These are phyloP conservation scores for Rhabdornis inornatus DNA, from an alignment of 2,113 vertebrate species.

Conservation along the genomic window DNA sequence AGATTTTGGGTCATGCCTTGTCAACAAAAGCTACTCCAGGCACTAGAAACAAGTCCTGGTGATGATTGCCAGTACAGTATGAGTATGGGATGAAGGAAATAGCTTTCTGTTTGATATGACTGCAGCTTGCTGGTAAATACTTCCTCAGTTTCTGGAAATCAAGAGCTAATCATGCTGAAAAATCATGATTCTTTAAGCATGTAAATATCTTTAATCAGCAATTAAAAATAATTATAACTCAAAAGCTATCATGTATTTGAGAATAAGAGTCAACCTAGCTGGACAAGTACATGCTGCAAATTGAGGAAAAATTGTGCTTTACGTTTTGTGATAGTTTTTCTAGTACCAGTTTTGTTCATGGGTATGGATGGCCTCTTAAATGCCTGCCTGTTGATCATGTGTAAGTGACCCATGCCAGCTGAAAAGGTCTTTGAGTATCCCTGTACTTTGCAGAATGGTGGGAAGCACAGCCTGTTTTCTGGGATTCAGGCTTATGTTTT, in stretches of 20 bases:
- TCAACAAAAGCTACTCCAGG: not conserved
- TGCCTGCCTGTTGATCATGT: not conserved
- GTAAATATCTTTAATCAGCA: conserved; percentile 27
- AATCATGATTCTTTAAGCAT: not conserved
- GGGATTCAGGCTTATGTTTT: not conserved
- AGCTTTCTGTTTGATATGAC: not conserved
- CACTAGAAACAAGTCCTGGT: not conserved
- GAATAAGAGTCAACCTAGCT: not conserved
- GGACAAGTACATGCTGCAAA: not conserved
- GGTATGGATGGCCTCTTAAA: not conserved
- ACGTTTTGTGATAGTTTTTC: not conserved
- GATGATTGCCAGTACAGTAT: not conserved
- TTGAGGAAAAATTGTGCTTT: not conserved
- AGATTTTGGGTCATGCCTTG: not conserved
- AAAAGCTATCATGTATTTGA: not conserved
- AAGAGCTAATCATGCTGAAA: conserved; percentile 14
- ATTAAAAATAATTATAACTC: conserved; percentile 14
- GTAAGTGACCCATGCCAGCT: not conserved
- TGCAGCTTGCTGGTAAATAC: not conserved
- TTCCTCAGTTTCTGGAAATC: not conserved
- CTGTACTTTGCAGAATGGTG: not conserved
- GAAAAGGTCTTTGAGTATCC: not conserved
- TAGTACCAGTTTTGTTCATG: not conserved
- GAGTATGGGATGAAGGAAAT: not conserved
- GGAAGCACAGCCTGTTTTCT: not conserved